phyloP scores from a whole-genome alignment of 2,113 vertebrate species.

The Grallaria varia region DNA sequence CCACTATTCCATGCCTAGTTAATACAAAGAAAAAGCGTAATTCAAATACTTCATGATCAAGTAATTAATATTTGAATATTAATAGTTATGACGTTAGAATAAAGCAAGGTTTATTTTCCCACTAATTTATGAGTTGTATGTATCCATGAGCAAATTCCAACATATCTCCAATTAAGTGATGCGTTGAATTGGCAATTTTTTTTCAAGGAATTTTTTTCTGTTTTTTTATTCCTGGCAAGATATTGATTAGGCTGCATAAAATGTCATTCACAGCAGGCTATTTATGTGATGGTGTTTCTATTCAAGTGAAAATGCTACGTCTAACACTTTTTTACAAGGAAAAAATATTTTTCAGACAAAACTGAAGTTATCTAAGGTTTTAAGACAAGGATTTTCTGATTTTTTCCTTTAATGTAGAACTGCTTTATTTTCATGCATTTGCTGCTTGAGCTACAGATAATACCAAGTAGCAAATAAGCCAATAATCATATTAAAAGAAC shows the following conservation, averaged over 20 bases:
- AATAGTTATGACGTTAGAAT: background rate
- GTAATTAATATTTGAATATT: background rate
- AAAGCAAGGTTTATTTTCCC: background rate
- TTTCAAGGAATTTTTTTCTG: background rate
- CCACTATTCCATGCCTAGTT: background rate
- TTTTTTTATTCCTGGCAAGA: background rate
- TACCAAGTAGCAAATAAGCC: background rate
- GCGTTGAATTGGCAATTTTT: background rate
- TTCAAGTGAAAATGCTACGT: constrained; percentile 18
- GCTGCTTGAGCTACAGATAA: background rate
- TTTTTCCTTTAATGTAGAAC: background rate
- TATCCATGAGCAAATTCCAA: background rate
- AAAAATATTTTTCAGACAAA: constrained; percentile 13
- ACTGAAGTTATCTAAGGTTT: background rate
- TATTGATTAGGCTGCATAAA: constrained; percentile 18
- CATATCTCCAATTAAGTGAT: background rate
- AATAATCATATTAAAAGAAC: constrained; percentile 11
- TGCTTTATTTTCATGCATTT: background rate
- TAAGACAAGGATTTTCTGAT: background rate
- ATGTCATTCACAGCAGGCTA: background rate
- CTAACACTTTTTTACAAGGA: constrained; percentile 32
- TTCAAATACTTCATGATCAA: background rate
- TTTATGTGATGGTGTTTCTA: background rate
- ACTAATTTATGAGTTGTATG: background rate
- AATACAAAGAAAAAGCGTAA: background rate